Evolutionary conservation across 2,113 vertebrate species (phyloP), one percentile per base, ranked within the genome.

Genomic region (Neodontobutis hainanensis): DNA sequence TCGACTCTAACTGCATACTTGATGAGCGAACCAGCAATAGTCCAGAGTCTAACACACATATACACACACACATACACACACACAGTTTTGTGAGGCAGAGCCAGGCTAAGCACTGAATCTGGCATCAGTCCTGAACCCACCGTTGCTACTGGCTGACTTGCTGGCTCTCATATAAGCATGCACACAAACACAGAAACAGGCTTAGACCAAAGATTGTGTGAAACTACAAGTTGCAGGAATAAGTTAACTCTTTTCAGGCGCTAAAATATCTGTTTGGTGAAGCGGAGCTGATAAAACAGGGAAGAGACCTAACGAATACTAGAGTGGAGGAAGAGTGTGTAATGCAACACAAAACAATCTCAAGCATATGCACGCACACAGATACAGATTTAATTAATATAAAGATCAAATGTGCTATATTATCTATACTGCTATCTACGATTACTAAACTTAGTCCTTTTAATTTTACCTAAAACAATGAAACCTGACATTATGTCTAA

Each of bases 1-100:
- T 61, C 6, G 48, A 90, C 85, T 85, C 81, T 45, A 76, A 75
- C 82, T 75, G 83, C 78, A 90, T 87, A 81, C 87, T 74, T 84
- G 80, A 90, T 87, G 83, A 89, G 78, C 73, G 69, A 80, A 77
- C 62, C 40, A 57, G 71, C 40, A 73, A 48, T 68, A 75, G 57
- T 73, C 80, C 78, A 51, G 49, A 71, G 40, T 72, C 66, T 72
- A 46, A 59, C 61, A 70, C 44, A 44, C 61, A 70, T 40, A 44
- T 59, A 52, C 63, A 70, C 61, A 55, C 50, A 46, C 63, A 50
- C 53, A 67, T 46, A 50, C 52, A 36, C 4, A 46, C 58, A 56
- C 48, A 2, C 48, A 59, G 56, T 68, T 62, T 68, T 61, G 70
- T 70, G 65, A 76, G 34, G 27, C 74, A 64, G 52, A 58, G 68